Evolutionary conservation across 2,888 invertebrate genomes (phyloP).

Genomic region (Corythucha ciliata): DNA sequence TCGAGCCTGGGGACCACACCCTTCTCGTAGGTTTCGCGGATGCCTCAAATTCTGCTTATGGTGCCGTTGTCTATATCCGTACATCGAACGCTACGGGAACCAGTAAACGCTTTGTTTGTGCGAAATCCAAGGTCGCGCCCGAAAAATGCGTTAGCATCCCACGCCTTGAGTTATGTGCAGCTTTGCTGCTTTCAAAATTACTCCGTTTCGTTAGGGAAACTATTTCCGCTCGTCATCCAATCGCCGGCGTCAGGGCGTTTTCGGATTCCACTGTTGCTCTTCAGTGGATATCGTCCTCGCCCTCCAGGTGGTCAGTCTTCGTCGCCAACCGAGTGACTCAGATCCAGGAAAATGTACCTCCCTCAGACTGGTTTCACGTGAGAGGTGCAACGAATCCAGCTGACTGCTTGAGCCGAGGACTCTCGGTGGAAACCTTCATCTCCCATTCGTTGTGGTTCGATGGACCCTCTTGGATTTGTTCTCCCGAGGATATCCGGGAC

Average conservation of each 20-base stretch:
- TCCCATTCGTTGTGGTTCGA: background rate
- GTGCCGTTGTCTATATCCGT: conserved; percentile 5
- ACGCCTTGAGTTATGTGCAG: too few relatives aligned
- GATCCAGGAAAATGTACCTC: background rate
- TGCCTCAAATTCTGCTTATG: conserved; percentile 6
- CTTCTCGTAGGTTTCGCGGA: conserved; percentile 1
- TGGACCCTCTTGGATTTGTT: conserved; percentile 1
- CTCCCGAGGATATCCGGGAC: background rate
- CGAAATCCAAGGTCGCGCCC: background rate
- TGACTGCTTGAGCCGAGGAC: conserved; percentile 5
- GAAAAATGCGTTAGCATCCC: too few relatives aligned
- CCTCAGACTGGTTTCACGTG: conserved; percentile 1
- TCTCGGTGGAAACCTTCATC: background rate
- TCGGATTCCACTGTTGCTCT: background rate
- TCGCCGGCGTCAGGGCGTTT: background rate
- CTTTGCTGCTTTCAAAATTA: too few relatives aligned
- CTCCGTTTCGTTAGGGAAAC: too few relatives aligned
- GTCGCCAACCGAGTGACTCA: background rate
- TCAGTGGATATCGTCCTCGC: background rate
- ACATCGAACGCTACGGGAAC: background rate
- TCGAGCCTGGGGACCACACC: background rate
- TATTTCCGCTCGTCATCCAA: too few relatives aligned
- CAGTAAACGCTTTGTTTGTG: too few relatives aligned
- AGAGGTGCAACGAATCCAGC: background rate
- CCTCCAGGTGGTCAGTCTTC: background rate